Base-by-base conservation (phyloP, 2,113 vertebrate genomes). In the Mungos mungo region DNA sequence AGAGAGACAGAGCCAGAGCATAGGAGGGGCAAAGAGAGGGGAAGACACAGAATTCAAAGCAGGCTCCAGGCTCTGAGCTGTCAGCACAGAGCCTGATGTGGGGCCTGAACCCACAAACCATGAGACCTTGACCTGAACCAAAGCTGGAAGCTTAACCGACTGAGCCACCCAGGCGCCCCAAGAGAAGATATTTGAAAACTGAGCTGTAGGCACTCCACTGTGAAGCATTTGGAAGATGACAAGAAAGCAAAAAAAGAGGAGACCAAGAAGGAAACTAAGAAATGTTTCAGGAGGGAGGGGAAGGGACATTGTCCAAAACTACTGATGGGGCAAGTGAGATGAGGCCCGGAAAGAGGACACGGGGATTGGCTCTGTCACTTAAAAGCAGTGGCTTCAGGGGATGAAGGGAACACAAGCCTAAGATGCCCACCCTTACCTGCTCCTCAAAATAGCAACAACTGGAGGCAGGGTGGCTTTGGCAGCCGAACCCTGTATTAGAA, bases 371-470 rank as follows among this genome's bases (percentile, higher is more conserved):
- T 45, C 87, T 45, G 71, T 41, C 31, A 79, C n/a, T 38, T 15
- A 35, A 19, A 7, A 57, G 76, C 45, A 77, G 52, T 29, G 38
- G 63, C 69, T 33, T 41, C 18, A 4, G 38, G 6, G 10, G 2
- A n/a, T 4, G 21, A 29, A 33, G 33, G 38, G 50, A 71, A 93
- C 29, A 93, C 69, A 85, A 89, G 74, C 63, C 54, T 13, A 16
- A 31, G 15, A 23, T 6, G 16, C 31, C 89, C 18, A 76, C 85
- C 33, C 18, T 14, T 38, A 33, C 41, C 27, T 19, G 27, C 77
- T 41, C 77, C 86, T 97, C 38, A 45, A 86, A 96, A 94, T 16
- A 93, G 91, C 68, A 91, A 38, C 95, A 65, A 68, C 79, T 83
- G 81, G 65, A 97, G 81, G 27, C 38, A 47, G 52, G 74, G 45